Evolutionary conservation across 2,797 vertebrate species (phyloP).

Genomic region (Catostomus latipinnis): DNA sequence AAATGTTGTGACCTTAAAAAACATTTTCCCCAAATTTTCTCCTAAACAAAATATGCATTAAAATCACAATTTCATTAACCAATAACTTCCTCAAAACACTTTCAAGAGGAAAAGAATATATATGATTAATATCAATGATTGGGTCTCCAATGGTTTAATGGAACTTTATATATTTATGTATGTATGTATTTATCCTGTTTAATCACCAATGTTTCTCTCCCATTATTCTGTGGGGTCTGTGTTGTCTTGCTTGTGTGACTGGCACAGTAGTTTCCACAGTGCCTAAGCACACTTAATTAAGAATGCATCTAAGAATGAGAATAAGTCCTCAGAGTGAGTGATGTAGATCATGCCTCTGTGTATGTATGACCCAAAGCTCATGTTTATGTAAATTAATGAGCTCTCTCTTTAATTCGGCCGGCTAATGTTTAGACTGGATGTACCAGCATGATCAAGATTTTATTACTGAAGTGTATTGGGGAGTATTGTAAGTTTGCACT

Average conservation of each 20-base stretch:
- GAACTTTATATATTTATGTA: background rate
- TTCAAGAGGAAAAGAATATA: background rate
- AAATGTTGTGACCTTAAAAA: too few relatives aligned
- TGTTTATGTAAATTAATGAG: constrained; percentile 39
- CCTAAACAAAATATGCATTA: too few relatives aligned
- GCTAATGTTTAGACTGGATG: constrained; percentile 42
- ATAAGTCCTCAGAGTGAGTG: constrained; percentile 1
- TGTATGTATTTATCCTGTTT: too few relatives aligned
- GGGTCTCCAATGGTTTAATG: background rate
- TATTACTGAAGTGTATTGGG: constrained; percentile 61
- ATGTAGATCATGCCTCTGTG: background rate
- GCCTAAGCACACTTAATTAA: constrained; percentile 10
- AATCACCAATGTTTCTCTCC: background rate
- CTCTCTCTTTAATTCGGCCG: constrained; percentile 1
- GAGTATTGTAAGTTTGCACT: constrained; percentile 32
- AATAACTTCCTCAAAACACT: too few relatives aligned
- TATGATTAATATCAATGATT: background rate
- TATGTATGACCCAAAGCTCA: constrained; percentile 4
- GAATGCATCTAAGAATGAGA: background rate
- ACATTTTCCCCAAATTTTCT: too few relatives aligned
- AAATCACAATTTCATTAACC: too few relatives aligned
- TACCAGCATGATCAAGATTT: constrained; percentile 37
- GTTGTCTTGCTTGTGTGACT: constrained; percentile 5
- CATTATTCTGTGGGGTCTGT: background rate
- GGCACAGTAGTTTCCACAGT: constrained; percentile 12